Evolutionary conservation across 2,113 vertebrate species (phyloP).

Genomic region (Bettongia penicillata): DNA sequence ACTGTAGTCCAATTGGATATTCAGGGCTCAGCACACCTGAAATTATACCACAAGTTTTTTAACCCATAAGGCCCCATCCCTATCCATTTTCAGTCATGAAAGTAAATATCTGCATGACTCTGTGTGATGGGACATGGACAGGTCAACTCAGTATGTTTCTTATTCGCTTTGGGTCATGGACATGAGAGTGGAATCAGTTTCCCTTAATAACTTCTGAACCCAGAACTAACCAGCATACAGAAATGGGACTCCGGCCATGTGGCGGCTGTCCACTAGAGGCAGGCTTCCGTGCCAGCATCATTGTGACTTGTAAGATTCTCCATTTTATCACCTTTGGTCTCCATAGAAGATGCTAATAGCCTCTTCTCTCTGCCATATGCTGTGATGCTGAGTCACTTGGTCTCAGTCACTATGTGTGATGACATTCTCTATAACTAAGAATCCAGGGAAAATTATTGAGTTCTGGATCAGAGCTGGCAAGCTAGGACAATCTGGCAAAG

Average conservation of each 20-base stretch:
- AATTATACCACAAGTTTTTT: neutral
- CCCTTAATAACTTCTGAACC: neutral
- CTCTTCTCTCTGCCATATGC: neutral
- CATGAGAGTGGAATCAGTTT: neutral
- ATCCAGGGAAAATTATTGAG: neutral
- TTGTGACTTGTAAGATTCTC: neutral
- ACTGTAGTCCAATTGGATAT: neutral
- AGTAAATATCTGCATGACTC: neutral
- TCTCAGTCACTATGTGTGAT: neutral
- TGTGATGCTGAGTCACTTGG: too few species aligned
- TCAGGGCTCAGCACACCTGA: neutral
- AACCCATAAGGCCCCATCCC: neutral
- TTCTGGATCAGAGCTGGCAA: neutral
- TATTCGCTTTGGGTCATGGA: neutral
- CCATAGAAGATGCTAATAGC: neutral
- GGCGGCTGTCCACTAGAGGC: neutral
- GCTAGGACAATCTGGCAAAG: neutral
- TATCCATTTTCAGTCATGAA: neutral
- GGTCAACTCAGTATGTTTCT: neutral
- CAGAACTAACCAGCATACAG: too few species aligned
- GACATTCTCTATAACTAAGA: neutral
- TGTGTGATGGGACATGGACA: rapidly evolving
- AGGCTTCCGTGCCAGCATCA: neutral
- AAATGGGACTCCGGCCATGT: neutral
- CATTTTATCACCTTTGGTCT: neutral